phyloP scores from a whole-genome alignment of 2,797 vertebrate species.

The Podargus strigoides region DNA sequence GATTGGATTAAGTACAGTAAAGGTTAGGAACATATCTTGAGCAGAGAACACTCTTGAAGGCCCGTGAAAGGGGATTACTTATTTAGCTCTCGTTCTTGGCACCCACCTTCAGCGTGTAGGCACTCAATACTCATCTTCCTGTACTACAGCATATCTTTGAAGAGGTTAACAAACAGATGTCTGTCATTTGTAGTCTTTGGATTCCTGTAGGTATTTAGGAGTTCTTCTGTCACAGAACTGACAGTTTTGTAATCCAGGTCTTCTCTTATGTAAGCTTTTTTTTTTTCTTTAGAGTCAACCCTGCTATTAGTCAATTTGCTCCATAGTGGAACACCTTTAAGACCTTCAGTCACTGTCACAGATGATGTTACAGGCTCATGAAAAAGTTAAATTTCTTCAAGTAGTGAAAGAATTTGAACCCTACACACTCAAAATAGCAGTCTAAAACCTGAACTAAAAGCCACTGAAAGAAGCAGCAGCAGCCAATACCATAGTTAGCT shows the following conservation, averaged over 20 bases:
- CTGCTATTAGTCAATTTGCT: not conserved
- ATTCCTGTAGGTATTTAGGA: not conserved
- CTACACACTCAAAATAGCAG: not conserved
- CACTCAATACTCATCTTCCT: not conserved
- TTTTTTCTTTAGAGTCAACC: not conserved
- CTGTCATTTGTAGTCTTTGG: not conserved
- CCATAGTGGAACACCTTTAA: not conserved
- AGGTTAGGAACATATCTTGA: not conserved
- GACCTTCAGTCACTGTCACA: not conserved
- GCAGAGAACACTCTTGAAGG: not conserved
- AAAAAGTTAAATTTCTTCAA: not conserved
- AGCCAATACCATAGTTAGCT: not conserved
- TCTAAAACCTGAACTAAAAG: not conserved
- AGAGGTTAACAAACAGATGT: not conserved
- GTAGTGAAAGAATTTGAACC: not conserved
- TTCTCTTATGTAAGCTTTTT: fast-evolving
- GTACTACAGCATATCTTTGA: not conserved
- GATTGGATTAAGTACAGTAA: not conserved
- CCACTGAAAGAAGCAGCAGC: not conserved
- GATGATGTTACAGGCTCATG: not conserved
- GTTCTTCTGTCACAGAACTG: too few relatives aligned
- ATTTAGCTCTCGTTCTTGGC: not conserved
- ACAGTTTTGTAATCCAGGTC: not conserved
- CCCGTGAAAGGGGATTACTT: not conserved
- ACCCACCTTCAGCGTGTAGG: not conserved